These are phyloP conservation scores for Siderastrea radians DNA, from an alignment of 92 coral and sea anemone species.

Conservation along the genomic window DNA sequence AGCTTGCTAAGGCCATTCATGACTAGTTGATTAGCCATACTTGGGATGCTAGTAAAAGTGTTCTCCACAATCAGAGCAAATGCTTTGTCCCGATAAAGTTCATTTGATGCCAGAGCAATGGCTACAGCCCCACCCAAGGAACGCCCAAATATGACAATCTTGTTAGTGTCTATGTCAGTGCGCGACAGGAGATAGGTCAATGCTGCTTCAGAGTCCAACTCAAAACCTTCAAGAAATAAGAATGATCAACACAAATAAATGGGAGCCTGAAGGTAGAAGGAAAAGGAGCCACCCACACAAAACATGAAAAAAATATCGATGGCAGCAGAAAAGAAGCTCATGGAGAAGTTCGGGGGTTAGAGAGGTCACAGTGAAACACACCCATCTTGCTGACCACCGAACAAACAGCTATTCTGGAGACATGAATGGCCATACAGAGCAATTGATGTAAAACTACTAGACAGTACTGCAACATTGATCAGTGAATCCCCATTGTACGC, in stretches of 20 bases:
- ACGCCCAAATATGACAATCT: conserved; percentile 94
- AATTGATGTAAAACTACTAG: no score
- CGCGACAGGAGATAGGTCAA: conserved; percentile 91
- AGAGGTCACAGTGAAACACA: no score
- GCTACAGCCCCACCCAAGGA: conserved; percentile 99
- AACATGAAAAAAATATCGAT: no score
- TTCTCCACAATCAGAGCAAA: conserved; percentile 96
- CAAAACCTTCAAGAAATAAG: conserved; percentile 71
- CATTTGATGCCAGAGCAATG: conserved; percentile 84
- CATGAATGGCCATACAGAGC: no score
- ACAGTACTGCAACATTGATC: no score
- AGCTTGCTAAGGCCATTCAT: conserved; percentile 85
- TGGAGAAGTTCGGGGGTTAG: no score
- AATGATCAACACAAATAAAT: background rate
- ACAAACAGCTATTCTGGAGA: no score
- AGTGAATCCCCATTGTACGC: no score
- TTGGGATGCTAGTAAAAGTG: conserved; percentile 95
- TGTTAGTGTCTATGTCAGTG: conserved; percentile 87
- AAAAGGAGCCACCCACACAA: no score
- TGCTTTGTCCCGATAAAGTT: conserved; percentile 79
- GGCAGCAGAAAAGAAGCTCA: no score
- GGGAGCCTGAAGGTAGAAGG: no score
- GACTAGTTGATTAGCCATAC: conserved; percentile 91
- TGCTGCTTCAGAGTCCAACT: conserved; percentile 92
- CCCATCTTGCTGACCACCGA: no score